phyloP scores from a whole-genome alignment of 2,113 vertebrate genomes.

The Corydoras maculifer region DNA sequence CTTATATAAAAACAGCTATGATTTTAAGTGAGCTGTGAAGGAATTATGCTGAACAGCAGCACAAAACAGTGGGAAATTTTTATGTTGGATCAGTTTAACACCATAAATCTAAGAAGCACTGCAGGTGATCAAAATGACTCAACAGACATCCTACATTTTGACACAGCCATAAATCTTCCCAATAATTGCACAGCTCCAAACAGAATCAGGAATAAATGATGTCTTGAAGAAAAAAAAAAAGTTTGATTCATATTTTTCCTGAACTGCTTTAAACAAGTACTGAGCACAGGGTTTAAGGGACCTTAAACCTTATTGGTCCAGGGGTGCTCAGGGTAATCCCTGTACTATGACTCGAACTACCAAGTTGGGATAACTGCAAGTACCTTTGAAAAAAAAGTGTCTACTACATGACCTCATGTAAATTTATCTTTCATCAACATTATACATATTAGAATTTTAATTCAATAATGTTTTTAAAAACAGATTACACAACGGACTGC shows the following conservation, averaged over 20 bases:
- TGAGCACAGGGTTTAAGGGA: neutral
- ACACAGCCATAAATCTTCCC: constrained; percentile 28
- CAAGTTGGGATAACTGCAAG: too few species aligned
- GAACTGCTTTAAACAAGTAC: neutral
- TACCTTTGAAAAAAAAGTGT: too few species aligned
- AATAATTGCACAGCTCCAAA: constrained; percentile 24
- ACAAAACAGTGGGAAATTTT: constrained; percentile 3
- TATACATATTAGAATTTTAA: neutral
- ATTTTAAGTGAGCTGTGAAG: constrained; percentile 1
- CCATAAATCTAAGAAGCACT: neutral
- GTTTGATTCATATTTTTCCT: neutral
- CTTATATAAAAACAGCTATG: neutral
- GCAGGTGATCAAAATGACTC: constrained; percentile 20
- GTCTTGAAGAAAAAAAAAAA: neutral
- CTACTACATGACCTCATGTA: too few species aligned
- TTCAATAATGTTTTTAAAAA: neutral
- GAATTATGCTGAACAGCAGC: neutral
- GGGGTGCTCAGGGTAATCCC: too few species aligned
- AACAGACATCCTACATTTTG: constrained; percentile 18
- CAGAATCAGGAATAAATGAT: constrained; percentile 10
- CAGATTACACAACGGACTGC: constrained; percentile 9
- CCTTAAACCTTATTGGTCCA: too few species aligned
- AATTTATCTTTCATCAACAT: neutral
- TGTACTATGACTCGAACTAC: too few species aligned
- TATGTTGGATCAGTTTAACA: constrained; percentile 6